Conservation (phyloP, 2,797 vertebrate species). For the Sebastes cheni region DNA sequence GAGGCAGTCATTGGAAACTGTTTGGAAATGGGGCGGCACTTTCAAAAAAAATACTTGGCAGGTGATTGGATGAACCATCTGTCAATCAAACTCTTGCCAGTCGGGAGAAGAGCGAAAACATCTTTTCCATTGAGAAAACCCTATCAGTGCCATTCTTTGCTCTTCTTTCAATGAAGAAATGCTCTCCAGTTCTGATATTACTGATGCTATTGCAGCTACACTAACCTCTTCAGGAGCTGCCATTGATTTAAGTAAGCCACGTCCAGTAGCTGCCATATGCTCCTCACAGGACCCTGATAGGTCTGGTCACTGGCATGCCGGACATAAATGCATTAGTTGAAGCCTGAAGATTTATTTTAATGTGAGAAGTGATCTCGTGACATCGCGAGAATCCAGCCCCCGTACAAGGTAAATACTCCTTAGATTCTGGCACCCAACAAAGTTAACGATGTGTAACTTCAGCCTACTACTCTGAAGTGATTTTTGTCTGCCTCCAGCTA, state of each 20-base stretch:
- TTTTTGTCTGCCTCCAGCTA: background rate
- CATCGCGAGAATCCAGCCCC: too few species aligned
- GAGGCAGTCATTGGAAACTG: background rate
- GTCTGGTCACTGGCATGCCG: background rate
- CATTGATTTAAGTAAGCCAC: background rate
- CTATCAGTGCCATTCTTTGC: background rate
- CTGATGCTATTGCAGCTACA: background rate
- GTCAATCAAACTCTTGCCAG: background rate
- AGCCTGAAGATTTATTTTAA: background rate
- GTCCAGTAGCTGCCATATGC: background rate
- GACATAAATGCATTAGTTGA: background rate
- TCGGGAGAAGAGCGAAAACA: background rate
- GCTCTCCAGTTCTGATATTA: background rate
- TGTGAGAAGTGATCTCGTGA: background rate
- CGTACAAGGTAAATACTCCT: too few species aligned
- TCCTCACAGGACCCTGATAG: background rate
- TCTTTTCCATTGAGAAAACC: background rate
- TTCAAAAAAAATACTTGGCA: background rate
- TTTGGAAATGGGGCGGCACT: background rate
- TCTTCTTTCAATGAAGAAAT: background rate
- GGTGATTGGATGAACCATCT: background rate
- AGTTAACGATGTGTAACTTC: background rate
- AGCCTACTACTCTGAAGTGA: background rate
- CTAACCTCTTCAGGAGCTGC: background rate
- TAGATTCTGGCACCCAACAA: background rate